Conservation (phyloP, 2,113 vertebrate species). For the Hydropotes inermis region DNA sequence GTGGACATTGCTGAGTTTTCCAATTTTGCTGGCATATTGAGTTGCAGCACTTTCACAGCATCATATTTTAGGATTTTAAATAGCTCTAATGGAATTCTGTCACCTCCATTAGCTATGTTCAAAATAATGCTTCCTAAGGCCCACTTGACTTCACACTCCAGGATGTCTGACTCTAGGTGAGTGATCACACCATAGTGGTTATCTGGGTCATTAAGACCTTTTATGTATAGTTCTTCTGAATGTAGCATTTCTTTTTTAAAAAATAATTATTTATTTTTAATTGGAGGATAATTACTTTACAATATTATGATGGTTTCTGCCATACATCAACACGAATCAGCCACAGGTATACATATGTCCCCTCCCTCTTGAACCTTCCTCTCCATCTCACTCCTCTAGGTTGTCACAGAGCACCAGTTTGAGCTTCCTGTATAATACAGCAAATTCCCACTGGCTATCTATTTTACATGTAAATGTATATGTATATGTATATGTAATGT, state of each 20-base stretch:
- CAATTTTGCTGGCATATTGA: neutral
- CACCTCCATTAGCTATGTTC: neutral
- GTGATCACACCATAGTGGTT: neutral
- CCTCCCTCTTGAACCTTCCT: neutral
- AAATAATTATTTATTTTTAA: neutral
- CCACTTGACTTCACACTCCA: neutral
- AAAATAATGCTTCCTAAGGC: neutral
- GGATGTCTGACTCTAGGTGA: neutral
- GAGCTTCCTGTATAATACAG: neutral
- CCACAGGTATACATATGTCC: neutral
- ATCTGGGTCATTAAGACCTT: neutral
- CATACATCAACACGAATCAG: neutral
- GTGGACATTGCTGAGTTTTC: neutral
- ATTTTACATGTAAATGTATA: neutral
- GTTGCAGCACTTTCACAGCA: neutral
- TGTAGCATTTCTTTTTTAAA: neutral
- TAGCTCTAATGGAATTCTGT: neutral
- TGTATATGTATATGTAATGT: too few species aligned
- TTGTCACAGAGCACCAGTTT: neutral
- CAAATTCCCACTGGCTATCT: neutral
- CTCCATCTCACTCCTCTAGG: neutral
- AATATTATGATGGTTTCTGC: neutral
- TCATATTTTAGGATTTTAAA: neutral
- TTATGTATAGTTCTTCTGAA: neutral
- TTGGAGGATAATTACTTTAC: neutral